Percentiles rank a stretch among this genome's conserved stretches.
phyloP scores from a whole-genome alignment of 2,797 vertebrate species.

The Sebastiscus tertius region DNA sequence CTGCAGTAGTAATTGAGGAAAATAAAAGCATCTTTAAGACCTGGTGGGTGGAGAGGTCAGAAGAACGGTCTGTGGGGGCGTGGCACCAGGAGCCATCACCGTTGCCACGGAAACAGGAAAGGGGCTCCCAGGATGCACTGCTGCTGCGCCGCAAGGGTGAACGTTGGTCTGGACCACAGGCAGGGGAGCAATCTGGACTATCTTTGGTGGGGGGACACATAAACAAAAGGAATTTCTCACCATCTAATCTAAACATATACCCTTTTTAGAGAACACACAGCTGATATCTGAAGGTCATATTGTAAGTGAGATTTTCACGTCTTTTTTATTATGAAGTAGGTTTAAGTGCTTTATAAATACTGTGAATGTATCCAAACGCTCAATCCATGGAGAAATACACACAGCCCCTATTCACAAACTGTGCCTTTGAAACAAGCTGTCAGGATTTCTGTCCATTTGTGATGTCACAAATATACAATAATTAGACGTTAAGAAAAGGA shows the following conservation, averaged over 20 bases:
- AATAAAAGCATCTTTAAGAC: conserved; percentile 58
- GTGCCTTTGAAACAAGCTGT: no score
- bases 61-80: conserved; percentile 89
- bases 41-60: conserved; percentile 91
- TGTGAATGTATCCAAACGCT: no score
- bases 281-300: neutral
- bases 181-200: conserved; percentile 91
- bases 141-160: conserved; percentile 66
- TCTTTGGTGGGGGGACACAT: conserved; percentile 69
- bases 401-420: no score
- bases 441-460: no score
- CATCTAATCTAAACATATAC: neutral
- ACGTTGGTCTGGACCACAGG: conserved; percentile 86
- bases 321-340: neutral
- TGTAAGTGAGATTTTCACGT: no score
- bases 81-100: conserved; percentile 81
- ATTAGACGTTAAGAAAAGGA: no score
- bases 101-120: conserved; percentile 88
- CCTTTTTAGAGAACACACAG: neutral
- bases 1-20: neutral
- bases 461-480: no score
- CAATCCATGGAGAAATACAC: no score
- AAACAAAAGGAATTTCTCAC: neutral
- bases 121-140: conserved; percentile 80
- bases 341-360: neutral